A percentile compares a stretch with the other conserved stretches of the same genome.
These are phyloP conservation scores for Rhopalosiphum nymphaeae DNA, from an alignment of 2,888 invertebrate species.

Conservation along the genomic window DNA sequence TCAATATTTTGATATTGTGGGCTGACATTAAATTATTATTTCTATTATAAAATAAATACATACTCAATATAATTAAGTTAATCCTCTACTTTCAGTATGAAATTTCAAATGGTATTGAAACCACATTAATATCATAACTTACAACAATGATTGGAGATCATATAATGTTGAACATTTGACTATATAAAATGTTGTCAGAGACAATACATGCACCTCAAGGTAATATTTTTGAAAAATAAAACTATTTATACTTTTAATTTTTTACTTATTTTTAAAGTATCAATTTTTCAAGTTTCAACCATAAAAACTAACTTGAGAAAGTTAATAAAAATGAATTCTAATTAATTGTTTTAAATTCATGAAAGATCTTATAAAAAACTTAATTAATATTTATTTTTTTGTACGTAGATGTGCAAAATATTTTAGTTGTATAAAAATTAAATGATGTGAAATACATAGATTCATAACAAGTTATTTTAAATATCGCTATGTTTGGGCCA, in stretches of 20 bases:
- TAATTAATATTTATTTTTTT: background rate
- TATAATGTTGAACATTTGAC: background rate
- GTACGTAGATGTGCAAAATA: background rate
- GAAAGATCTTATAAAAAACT: background rate
- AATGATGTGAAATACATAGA: background rate
- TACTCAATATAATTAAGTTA: background rate
- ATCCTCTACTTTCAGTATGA: conserved; percentile 9
- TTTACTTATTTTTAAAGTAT: background rate
- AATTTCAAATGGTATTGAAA: background rate
- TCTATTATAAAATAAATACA: background rate
- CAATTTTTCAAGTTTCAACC: background rate
- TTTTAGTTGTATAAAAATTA: background rate
- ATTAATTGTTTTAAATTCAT: background rate
- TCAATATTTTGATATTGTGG: background rate
- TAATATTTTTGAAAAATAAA: background rate
- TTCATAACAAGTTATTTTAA: background rate
- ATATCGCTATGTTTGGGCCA: background rate
- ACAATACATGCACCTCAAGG: background rate
- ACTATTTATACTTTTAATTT: background rate
- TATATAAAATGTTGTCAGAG: background rate
- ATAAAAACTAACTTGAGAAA: background rate
- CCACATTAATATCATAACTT: background rate
- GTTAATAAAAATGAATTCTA: background rate
- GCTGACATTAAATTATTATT: background rate
- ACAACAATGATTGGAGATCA: background rate